A percentile compares a stretch with the other conserved stretches of the same genome.
phyloP scores from a whole-genome alignment of 2,113 vertebrate genomes.

The Aspidoscelis tigris region DNA sequence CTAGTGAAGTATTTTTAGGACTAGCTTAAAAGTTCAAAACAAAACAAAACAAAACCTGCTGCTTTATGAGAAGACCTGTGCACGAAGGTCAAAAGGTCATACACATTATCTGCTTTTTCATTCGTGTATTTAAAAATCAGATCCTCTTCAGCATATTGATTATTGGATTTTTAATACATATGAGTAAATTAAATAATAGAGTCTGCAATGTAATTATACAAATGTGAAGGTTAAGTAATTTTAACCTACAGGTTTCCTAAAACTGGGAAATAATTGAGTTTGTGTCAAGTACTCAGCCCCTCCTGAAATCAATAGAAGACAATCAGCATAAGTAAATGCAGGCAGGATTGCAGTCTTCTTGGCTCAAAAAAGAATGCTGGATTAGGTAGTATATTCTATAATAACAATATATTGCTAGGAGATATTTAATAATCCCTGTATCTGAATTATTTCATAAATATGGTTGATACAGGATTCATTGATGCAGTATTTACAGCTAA shows the following conservation, averaged over 20 bases:
- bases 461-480: background rate
- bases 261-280: conserved; percentile 12
- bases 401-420: background rate
- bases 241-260: conserved; percentile 19
- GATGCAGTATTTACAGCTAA: background rate
- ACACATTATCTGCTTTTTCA: conserved; percentile 3
- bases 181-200: conserved; percentile 26
- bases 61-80: background rate
- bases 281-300: background rate
- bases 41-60: background rate
- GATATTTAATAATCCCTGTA: background rate
- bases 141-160: background rate
- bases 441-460: background rate
- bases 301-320: background rate
- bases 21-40: conserved; percentile 3
- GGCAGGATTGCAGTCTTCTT: background rate
- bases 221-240: background rate
- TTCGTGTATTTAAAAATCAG: background rate
- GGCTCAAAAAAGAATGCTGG: background rate
- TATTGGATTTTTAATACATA: conserved; percentile 9
- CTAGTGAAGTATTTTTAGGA: background rate
- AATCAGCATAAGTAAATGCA: background rate
- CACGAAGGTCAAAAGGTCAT: background rate
- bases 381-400: background rate
- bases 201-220: conserved; percentile 11